Percentiles rank a stretch among this genome's conserved stretches.
These are phyloP conservation scores for Pachycephus smyrnensis DNA, from an alignment of 2,888 invertebrate genomes.

Conservation along the genomic window DNA sequence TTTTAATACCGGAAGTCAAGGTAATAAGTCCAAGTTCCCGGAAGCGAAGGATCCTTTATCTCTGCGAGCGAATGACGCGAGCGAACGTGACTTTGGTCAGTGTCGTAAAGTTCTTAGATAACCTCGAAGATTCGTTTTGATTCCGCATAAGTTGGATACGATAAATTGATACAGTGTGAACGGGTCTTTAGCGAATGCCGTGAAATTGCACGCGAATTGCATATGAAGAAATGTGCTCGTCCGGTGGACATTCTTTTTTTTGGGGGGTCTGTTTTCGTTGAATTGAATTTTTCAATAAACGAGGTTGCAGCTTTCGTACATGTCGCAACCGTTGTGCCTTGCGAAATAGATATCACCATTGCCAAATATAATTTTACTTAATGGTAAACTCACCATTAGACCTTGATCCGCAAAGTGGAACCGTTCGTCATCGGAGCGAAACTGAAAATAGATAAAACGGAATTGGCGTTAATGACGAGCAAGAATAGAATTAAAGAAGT, in stretches of 20 bases:
- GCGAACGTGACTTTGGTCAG: background rate
- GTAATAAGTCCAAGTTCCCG: background rate
- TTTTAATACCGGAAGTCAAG: background rate
- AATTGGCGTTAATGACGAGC: background rate
- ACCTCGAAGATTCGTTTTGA: too few relatives aligned
- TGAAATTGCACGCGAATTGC: background rate
- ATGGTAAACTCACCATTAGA: background rate
- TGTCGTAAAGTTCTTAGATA: background rate
- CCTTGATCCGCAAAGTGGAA: slow-evolving; percentile 6
- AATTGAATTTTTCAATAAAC: background rate
- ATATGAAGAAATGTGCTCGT: background rate
- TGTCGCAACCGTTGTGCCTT: background rate
- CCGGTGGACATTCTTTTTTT: background rate
- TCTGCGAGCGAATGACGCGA: background rate
- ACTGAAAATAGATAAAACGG: background rate
- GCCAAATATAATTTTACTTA: background rate
- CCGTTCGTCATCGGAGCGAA: background rate
- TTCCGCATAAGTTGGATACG: background rate
- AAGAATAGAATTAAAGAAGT: background rate
- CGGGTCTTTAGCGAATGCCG: background rate
- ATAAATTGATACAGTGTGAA: background rate
- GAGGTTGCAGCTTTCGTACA: background rate
- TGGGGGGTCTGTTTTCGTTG: background rate
- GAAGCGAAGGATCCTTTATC: background rate
- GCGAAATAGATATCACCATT: background rate